A percentile compares a stretch with the other conserved stretches of the same genome.
Conservation (phyloP, 2,888 invertebrate genomes). For the Sericinus montela region DNA sequence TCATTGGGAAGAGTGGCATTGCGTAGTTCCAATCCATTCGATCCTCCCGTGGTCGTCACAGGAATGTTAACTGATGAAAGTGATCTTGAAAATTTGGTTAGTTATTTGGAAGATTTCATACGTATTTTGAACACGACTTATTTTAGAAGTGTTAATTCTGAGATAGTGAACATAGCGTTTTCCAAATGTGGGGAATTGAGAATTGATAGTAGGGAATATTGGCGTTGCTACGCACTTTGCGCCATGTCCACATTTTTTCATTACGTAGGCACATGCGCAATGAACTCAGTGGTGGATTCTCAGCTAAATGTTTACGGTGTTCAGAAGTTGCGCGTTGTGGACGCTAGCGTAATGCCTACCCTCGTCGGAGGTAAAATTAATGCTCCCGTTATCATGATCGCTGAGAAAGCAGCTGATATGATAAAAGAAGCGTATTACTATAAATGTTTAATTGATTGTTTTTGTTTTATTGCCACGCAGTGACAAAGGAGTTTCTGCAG, state of each 20-base stretch:
- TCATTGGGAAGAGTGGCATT: conserved; percentile 54
- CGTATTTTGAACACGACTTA: conserved; percentile 35
- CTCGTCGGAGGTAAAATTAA: conserved; percentile 76
- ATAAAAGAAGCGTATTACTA: conserved; percentile 28
- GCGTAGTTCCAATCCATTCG: conserved; percentile 35
- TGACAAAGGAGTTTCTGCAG: too few species aligned
- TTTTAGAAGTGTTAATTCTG: conserved; percentile 32
- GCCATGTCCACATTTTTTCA: conserved; percentile 83
- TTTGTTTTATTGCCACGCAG: too few species aligned
- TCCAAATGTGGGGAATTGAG: conserved; percentile 31
- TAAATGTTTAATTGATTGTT: too few species aligned
- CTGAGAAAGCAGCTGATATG: conserved; percentile 37
- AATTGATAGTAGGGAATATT: conserved; percentile 38
- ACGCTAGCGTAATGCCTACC: conserved; percentile 64
- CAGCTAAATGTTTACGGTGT: conserved; percentile 52
- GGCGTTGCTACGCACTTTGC: conserved; percentile 41
- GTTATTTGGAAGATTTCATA: conserved; percentile 34
- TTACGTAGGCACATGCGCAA: conserved; percentile 84
- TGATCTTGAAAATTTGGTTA: conserved; percentile 37
- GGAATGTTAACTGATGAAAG: conserved; percentile 31
- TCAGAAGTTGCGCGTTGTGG: conserved; percentile 32
- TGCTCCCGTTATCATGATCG: conserved; percentile 54
- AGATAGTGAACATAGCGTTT: conserved; percentile 29
- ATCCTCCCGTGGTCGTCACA: conserved; percentile 34
- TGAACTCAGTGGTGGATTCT: conserved; percentile 84